Conservation (phyloP, 2,888 invertebrate genomes). For the Sminthurinus aureus region DNA sequence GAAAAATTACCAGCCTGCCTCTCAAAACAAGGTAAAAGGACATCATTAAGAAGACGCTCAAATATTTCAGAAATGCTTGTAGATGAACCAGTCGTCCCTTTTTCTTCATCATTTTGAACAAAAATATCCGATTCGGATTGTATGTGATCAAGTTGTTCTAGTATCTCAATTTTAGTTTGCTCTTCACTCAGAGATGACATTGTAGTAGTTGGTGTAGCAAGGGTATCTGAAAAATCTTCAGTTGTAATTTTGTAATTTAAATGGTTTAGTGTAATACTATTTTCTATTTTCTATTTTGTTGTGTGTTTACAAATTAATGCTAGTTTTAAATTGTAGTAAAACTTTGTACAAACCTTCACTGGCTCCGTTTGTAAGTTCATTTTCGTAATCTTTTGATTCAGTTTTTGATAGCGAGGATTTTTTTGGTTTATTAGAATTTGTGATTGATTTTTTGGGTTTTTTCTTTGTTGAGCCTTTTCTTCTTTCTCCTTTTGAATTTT, state of each 20-base stretch:
- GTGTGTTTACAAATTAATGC: no score
- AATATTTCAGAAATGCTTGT: slow-evolving; percentile 6
- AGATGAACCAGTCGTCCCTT: not conserved
- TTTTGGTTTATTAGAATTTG: no score
- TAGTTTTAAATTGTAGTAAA: no score
- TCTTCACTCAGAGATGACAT: not conserved
- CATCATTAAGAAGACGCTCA: slow-evolving; percentile 27
- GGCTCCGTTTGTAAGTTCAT: no score
- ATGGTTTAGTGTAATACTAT: not conserved
- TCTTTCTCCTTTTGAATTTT: slow-evolving; percentile 2
- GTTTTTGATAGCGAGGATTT: no score
- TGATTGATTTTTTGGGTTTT: not conserved
- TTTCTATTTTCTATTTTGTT: no score
- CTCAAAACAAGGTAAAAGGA: slow-evolving; percentile 47
- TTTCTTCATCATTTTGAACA: not conserved
- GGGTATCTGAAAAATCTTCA: not conserved
- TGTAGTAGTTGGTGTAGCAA: no score
- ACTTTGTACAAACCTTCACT: no score
- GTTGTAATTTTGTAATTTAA: not conserved
- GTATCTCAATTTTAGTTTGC: slow-evolving; percentile 14
- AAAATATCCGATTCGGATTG: slow-evolving; percentile 11
- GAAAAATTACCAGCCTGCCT: not conserved
- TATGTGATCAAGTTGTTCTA: not conserved
- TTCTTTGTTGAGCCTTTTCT: not conserved
- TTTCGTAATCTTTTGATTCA: no score